Evolutionary conservation across 2,113 vertebrate genomes (phyloP).

Genomic region (Lota lota): DNA sequence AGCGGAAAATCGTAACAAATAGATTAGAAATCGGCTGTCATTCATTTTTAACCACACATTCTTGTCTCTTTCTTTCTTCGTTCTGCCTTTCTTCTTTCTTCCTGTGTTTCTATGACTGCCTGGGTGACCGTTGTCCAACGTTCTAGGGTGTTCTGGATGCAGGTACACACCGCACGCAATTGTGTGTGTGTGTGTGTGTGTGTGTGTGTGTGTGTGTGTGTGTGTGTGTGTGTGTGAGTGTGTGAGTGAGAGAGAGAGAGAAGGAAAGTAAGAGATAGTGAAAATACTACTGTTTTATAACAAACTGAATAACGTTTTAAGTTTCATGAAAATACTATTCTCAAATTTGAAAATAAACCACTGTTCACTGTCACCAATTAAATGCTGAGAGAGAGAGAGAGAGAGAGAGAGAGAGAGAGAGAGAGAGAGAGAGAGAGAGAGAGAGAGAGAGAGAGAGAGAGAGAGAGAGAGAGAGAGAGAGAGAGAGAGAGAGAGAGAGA

Average conservation of each 20-base stretch:
- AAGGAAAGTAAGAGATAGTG: no score
- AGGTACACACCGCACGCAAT: no score
- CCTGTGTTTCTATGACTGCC: slow-evolving; percentile 4
- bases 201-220: no score
- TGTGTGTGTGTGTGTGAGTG: no score
- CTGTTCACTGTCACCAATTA: no score
- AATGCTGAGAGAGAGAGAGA: no score
- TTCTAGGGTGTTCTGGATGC: slow-evolving; percentile 12
- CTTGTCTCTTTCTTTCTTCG: background rate
- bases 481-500: background rate
- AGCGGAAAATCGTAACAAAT: slow-evolving; percentile 26
- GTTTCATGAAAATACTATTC: no score
- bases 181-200: no score
- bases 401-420: slow-evolving; percentile 4
- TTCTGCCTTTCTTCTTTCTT: slow-evolving; percentile 24
- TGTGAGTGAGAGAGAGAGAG: no score
- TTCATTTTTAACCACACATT: slow-evolving; percentile 54
- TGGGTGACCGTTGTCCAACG: slow-evolving; percentile 27
- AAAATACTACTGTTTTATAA: no score
- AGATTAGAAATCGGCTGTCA: slow-evolving; percentile 34
- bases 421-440: slow-evolving; percentile 1
- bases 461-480: slow-evolving; percentile 14
- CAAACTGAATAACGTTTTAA: no score
- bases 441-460: background rate
- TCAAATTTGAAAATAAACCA: no score